These are phyloP conservation scores for Phytoseiulus persimilis DNA, from an alignment of 2,888 invertebrate species.

Conservation along the genomic window DNA sequence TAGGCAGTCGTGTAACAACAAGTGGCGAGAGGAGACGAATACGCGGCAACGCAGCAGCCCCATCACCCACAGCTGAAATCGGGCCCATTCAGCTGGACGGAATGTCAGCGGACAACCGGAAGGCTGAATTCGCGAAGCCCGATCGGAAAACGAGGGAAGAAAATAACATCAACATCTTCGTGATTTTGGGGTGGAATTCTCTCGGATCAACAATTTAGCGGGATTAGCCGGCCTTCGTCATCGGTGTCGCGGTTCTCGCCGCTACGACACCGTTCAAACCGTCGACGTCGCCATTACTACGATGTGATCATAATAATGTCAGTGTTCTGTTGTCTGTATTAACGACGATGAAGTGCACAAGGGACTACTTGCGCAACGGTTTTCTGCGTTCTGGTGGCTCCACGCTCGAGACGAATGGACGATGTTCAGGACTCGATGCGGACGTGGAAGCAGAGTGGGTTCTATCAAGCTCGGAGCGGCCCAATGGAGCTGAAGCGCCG, in stretches of 20 bases:
- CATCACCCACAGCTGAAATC: background rate
- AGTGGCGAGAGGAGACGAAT: background rate
- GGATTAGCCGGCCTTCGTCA: background rate
- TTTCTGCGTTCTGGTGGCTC: too few species aligned
- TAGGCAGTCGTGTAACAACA: background rate
- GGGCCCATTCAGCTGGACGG: background rate
- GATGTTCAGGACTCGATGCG: too few species aligned
- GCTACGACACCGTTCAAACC: background rate
- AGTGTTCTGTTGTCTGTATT: background rate
- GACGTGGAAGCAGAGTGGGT: too few species aligned
- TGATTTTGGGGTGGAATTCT: background rate
- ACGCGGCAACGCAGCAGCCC: background rate
- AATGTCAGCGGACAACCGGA: background rate
- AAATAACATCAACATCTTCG: background rate
- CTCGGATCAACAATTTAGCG: background rate
- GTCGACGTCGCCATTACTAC: background rate
- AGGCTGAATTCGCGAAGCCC: background rate
- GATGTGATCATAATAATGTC: background rate
- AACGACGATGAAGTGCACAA: too few species aligned
- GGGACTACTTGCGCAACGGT: too few species aligned
- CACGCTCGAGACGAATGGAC: too few species aligned
- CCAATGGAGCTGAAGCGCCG: too few species aligned
- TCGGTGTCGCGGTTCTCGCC: background rate
- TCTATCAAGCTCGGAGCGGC: too few species aligned
- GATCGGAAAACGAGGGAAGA: background rate